These are phyloP conservation scores for Rhynchophorus ferrugineus DNA, from an alignment of 1,140 invertebrate species.

Conservation along the genomic window DNA sequence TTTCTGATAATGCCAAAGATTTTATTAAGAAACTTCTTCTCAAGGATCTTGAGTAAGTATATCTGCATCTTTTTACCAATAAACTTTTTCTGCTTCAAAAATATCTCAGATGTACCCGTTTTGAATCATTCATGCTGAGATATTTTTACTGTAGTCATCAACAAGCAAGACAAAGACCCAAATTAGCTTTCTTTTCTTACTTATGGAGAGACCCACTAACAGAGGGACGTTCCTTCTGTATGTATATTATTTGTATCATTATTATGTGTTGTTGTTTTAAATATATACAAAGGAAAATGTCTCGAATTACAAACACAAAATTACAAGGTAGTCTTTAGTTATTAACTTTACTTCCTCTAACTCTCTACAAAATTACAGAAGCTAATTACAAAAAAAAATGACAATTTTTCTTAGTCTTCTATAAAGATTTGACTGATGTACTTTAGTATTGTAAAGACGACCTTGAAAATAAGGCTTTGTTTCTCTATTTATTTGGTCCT, in stretches of 20 bases:
- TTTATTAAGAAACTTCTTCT: slow-evolving; percentile 82
- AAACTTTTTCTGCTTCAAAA: neutral
- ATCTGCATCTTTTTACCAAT: neutral
- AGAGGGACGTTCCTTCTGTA: too few species aligned
- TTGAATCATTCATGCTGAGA: neutral
- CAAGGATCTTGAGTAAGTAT: slow-evolving; percentile 83
- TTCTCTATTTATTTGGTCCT: neutral
- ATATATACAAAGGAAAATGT: too few species aligned
- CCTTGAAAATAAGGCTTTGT: slow-evolving; percentile 5
- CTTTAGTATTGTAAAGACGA: too few species aligned
- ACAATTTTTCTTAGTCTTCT: too few species aligned
- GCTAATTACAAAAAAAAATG: neutral
- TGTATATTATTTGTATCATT: too few species aligned
- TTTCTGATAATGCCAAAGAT: slow-evolving; percentile 87
- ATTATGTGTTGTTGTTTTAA: too few species aligned
- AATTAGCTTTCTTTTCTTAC: slow-evolving; percentile 26
- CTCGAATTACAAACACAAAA: too few species aligned
- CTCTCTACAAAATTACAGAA: neutral
- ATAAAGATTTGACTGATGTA: too few species aligned
- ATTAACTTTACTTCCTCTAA: too few species aligned
- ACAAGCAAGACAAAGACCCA: slow-evolving; percentile 40
- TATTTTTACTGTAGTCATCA: slow-evolving; percentile 6
- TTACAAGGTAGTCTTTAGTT: too few species aligned
- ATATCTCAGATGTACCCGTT: neutral
- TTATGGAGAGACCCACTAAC: slow-evolving; percentile 10